Evolutionary conservation across 2,113 vertebrate species (phyloP).

Genomic region (Anthoscopus minutus): DNA sequence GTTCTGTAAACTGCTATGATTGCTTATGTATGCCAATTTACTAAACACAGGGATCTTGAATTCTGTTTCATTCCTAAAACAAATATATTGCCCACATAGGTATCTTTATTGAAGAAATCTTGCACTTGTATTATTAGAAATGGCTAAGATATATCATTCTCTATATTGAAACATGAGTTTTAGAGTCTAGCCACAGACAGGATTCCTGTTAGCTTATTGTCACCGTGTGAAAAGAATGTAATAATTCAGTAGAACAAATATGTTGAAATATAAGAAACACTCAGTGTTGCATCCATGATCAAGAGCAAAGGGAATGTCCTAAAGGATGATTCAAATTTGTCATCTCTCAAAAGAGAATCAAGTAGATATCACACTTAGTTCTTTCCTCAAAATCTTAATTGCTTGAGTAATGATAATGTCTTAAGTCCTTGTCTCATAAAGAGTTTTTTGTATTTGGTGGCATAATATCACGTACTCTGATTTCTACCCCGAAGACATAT

Average conservation of each 20-base stretch:
- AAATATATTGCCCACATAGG: background rate
- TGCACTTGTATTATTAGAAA: background rate
- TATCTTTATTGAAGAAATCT: background rate
- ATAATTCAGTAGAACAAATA: background rate
- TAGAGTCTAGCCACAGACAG: background rate
- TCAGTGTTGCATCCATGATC: background rate
- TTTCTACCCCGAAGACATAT: background rate
- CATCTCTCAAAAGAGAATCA: background rate
- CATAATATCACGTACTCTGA: background rate
- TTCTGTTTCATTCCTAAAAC: background rate
- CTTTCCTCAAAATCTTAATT: background rate
- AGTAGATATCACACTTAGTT: background rate
- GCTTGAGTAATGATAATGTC: background rate
- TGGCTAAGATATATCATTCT: background rate
- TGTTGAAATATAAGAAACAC: background rate
- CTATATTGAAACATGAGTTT: background rate
- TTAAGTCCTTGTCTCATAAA: background rate
- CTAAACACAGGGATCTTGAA: background rate
- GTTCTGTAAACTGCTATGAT: background rate
- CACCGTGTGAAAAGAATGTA: background rate
- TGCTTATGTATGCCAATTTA: rapidly evolving
- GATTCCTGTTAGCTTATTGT: background rate
- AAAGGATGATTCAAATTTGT: background rate
- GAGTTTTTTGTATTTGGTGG: background rate
- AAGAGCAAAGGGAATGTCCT: background rate